These are phyloP conservation scores for Hippolais icterina DNA, from an alignment of 2,113 vertebrate species.

Conservation along the genomic window DNA sequence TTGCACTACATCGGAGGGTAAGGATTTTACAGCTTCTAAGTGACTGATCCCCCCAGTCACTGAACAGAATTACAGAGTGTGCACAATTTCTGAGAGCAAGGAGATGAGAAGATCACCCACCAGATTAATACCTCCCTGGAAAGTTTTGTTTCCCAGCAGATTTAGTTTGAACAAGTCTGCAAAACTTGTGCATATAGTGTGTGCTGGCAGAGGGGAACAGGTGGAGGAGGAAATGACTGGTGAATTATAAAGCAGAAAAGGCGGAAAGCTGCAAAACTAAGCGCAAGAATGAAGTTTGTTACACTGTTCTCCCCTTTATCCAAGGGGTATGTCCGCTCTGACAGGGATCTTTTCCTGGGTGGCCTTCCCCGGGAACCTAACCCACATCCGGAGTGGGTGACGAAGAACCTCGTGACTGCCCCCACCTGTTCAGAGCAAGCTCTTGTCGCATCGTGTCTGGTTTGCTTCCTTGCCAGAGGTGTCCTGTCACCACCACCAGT, in stretches of 20 bases:
- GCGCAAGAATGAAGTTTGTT: not conserved
- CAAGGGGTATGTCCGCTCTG: not conserved
- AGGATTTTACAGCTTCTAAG: not conserved
- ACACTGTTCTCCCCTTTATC: not conserved
- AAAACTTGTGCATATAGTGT: not conserved
- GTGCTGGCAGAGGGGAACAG: not conserved
- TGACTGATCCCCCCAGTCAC: not conserved
- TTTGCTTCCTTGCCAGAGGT: not conserved
- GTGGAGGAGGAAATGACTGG: not conserved
- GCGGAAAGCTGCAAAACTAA: not conserved
- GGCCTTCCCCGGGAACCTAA: not conserved
- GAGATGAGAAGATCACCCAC: not conserved
- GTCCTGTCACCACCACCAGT: not conserved
- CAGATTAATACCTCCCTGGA: not conserved
- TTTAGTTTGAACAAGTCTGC: not conserved
- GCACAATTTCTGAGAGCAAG: not conserved
- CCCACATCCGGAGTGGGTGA: not conserved
- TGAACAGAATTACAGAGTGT: not conserved
- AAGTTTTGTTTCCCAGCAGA: not conserved
- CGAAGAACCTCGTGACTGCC: not conserved
- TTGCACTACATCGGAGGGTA: not conserved
- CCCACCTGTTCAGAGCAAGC: not conserved
- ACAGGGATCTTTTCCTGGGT: not conserved
- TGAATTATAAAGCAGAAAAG: not conserved
- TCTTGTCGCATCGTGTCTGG: not conserved